These are phyloP conservation scores for Lycia hirtaria DNA, from an alignment of 2,888 invertebrate genomes.

Conservation along the genomic window DNA sequence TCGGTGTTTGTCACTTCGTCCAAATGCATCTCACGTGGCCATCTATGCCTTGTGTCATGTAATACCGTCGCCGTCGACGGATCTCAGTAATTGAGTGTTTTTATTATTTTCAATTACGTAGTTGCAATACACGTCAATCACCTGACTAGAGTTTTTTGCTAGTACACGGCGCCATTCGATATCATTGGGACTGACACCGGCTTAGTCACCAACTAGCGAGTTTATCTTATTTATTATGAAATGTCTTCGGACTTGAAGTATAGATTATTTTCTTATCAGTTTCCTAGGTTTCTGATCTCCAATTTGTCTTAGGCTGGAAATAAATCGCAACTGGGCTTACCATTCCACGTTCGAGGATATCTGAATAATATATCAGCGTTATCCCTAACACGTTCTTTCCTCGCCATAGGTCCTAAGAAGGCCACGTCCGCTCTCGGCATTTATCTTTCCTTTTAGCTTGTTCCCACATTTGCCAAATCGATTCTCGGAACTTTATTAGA, in stretches of 20 bases:
- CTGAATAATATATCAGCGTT: constrained; percentile 39
- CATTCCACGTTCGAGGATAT: constrained; percentile 35
- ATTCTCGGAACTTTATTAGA: constrained; percentile 28
- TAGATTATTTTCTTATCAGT: neutral
- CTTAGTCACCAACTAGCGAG: constrained; percentile 32
- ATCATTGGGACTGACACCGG: constrained; percentile 46
- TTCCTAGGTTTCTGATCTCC: constrained; percentile 13
- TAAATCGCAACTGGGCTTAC: constrained; percentile 23
- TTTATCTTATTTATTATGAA: constrained; percentile 3
- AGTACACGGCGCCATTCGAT: constrained; percentile 59
- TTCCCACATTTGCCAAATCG: constrained; percentile 30
- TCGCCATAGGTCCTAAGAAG: constrained; percentile 38
- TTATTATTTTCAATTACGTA: constrained; percentile 60
- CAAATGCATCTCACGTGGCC: constrained; percentile 48
- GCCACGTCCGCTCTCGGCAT: constrained; percentile 41
- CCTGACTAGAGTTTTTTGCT: constrained; percentile 57
- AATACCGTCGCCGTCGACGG: constrained; percentile 28
- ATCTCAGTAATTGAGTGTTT: constrained; percentile 51
- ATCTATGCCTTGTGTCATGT: constrained; percentile 45
- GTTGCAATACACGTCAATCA: constrained; percentile 54
- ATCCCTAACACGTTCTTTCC: constrained; percentile 47
- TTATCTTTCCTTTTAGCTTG: constrained; percentile 45
- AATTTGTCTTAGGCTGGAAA: constrained; percentile 18
- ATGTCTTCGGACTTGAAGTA: constrained; percentile 2
- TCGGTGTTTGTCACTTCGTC: constrained; percentile 31